These are phyloP conservation scores for Oceanodroma leucorhoa DNA, from an alignment of 2,797 vertebrate species.

Conservation along the genomic window DNA sequence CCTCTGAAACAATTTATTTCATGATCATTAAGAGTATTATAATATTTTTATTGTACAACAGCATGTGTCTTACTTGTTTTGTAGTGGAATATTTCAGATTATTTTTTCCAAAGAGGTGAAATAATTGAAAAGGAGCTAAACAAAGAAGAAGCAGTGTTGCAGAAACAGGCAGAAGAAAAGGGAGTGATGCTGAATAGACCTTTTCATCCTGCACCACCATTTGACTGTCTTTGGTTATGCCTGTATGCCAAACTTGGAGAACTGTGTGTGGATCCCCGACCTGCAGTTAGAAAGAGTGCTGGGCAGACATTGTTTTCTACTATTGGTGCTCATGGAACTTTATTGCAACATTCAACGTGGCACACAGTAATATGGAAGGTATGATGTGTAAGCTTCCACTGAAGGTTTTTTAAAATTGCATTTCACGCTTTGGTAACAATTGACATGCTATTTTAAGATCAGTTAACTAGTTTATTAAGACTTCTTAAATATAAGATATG, in stretches of 20 bases:
- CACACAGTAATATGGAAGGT: conserved; percentile 99
- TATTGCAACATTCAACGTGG: conserved; percentile 95
- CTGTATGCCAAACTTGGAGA: conserved; percentile 95
- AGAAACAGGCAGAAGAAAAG: conserved; percentile 91
- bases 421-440: background rate
- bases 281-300: conserved; percentile 95
- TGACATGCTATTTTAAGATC: background rate
- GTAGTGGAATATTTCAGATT: conserved; percentile 99
- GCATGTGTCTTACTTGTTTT: conserved; percentile 43
- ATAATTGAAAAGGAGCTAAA: conserved; percentile 92
- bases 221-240: conserved; percentile 97
- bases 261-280: conserved; percentile 93
- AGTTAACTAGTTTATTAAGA: background rate
- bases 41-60: background rate
- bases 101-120: conserved; percentile 98
- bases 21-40: background rate
- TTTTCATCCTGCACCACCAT: conserved; percentile 94
- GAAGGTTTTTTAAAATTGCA: background rate
- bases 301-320: conserved; percentile 97
- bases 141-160: conserved; percentile 87
- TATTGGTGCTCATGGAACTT: conserved; percentile 93
- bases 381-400: conserved; percentile 17
- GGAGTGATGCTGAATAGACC: conserved; percentile 90
- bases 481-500: background rate
- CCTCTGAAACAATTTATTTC: background rate